Percentiles rank a stretch among this genome's conserved stretches.
Evolutionary conservation across 2,888 invertebrate species (phyloP).

Genomic region (Lissonota sp.): DNA sequence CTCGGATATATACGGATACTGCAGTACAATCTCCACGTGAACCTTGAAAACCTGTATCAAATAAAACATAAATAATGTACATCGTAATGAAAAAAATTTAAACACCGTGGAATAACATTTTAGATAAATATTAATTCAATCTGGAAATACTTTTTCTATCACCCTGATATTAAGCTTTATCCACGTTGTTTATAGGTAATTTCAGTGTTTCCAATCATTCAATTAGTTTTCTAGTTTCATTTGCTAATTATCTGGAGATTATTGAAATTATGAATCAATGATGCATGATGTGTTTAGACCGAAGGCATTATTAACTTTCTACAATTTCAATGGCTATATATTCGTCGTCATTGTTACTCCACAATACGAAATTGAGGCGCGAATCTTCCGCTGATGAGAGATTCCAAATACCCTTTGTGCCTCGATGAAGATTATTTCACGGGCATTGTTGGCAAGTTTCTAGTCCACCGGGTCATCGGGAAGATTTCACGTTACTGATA

Average conservation of each 20-base stretch:
- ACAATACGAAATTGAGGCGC: not conserved
- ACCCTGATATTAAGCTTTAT: too few species aligned
- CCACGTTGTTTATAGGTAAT: too few species aligned
- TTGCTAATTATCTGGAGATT: too few species aligned
- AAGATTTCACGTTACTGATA: constrained; percentile 45
- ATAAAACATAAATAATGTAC: not conserved
- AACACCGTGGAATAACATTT: too few species aligned
- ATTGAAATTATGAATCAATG: too few species aligned
- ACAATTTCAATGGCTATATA: not conserved
- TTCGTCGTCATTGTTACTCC: not conserved
- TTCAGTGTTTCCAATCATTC: too few species aligned
- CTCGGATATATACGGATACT: not conserved
- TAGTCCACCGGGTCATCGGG: constrained; percentile 28
- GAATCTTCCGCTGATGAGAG: constrained; percentile 21
- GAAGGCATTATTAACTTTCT: too few species aligned
- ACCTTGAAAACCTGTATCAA: not conserved
- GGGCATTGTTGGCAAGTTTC: constrained; percentile 23
- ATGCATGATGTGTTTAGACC: too few species aligned
- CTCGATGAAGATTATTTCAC: constrained; percentile 1
- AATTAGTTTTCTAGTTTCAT: too few species aligned
- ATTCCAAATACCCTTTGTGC: constrained; percentile 8
- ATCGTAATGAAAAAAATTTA: not conserved
- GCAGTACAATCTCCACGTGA: too few species aligned
- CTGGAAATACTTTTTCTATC: too few species aligned
- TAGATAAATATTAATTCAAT: too few species aligned